Evolutionary conservation across 35 echinoderm and acorn worm species (phyloP).

Genomic region (Lytechinus variegatus): DNA sequence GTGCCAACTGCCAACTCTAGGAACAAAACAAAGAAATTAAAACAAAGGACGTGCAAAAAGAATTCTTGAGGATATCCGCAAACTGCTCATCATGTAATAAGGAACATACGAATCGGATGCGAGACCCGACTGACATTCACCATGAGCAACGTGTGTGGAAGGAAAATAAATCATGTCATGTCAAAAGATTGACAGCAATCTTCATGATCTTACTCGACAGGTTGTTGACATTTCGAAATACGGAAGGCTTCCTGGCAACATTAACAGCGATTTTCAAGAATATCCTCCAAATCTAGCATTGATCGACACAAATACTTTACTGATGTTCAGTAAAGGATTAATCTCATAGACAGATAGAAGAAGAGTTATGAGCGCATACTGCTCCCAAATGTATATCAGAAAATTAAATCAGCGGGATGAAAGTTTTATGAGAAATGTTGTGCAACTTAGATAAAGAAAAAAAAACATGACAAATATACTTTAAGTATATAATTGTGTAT

Average conservation of each 20-base stretch:
- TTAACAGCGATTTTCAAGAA: background rate
- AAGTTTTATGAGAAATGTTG: too few relatives aligned
- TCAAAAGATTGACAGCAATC: background rate
- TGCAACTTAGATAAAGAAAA: too few relatives aligned
- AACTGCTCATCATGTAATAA: background rate
- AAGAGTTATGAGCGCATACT: too few relatives aligned
- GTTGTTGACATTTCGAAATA: background rate
- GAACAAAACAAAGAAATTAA: constrained; percentile 15
- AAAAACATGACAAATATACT: too few relatives aligned
- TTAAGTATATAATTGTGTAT: too few relatives aligned
- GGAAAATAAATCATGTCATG: background rate
- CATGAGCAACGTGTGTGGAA: background rate
- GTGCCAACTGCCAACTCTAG: background rate
- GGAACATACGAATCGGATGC: background rate
- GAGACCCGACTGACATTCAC: background rate
- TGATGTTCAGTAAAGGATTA: too few relatives aligned
- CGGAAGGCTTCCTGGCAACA: background rate
- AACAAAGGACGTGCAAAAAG: background rate
- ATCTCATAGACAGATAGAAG: too few relatives aligned
- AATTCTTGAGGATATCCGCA: background rate
- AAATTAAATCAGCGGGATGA: too few relatives aligned
- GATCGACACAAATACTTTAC: too few relatives aligned
- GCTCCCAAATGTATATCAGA: too few relatives aligned
- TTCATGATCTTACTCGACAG: background rate
- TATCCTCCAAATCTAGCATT: too few relatives aligned